phyloP scores from a whole-genome alignment of 2,888 invertebrate genomes.

The Teleogryllus oceanicus region DNA sequence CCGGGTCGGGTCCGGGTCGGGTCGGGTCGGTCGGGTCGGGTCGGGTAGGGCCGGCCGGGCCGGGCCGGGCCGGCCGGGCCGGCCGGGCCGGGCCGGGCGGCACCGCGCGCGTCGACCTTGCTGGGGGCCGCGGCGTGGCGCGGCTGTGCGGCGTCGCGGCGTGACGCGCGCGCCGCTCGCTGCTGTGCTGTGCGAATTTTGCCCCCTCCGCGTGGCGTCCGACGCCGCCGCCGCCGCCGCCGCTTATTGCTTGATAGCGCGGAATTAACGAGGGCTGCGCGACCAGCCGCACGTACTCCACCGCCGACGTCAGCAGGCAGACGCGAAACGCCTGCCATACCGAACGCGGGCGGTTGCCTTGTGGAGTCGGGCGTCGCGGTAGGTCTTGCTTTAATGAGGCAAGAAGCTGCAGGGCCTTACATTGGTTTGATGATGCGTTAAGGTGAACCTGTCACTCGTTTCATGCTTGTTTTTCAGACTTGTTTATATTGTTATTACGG shows the following conservation, averaged over 20 bases:
- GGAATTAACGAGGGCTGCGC: conserved; percentile 9
- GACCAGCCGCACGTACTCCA: conserved; percentile 8
- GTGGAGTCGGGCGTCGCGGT: neutral
- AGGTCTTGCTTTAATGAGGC: too few species aligned
- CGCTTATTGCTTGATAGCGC: neutral
- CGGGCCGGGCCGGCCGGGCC: too few species aligned
- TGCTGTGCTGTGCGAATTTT: neutral
- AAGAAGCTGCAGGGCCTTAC: too few species aligned
- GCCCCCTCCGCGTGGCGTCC: neutral
- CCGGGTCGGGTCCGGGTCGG: too few species aligned
- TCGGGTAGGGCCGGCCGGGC: too few species aligned
- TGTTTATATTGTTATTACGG: too few species aligned
- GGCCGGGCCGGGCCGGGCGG: too few species aligned
- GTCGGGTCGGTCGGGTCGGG: too few species aligned
- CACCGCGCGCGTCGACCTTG: too few species aligned
- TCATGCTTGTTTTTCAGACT: too few species aligned
- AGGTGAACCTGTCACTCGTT: too few species aligned
- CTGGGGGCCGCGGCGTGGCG: neutral
- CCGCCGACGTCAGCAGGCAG: neutral
- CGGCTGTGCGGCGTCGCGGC: neutral
- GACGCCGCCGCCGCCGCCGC: neutral
- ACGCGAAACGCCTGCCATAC: neutral
- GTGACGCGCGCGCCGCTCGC: neutral
- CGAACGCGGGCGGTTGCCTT: neutral
- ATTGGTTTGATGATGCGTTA: too few species aligned